phyloP scores from a whole-genome alignment of 2,797 vertebrate genomes.

The Scolopax rusticola region DNA sequence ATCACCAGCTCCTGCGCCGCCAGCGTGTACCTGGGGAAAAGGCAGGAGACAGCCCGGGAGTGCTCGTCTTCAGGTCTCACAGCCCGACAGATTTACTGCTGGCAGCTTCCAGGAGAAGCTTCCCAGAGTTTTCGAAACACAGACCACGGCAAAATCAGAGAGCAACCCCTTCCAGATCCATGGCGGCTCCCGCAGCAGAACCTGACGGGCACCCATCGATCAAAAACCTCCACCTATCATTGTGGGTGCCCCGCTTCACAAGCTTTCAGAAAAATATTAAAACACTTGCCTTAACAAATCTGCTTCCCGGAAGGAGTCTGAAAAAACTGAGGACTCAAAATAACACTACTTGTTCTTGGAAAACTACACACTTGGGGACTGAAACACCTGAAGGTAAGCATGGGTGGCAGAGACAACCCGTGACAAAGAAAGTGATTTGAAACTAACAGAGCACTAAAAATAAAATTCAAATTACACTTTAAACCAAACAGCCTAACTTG shows the following conservation, averaged over 20 bases:
- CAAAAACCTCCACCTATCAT: not conserved
- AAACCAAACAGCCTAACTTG: not conserved
- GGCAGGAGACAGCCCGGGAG: not conserved
- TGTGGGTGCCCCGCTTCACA: not conserved
- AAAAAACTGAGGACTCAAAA: not conserved
- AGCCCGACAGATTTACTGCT: not conserved
- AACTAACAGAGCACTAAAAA: not conserved
- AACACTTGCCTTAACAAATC: not conserved
- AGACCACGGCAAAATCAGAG: not conserved
- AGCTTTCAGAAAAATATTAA: not conserved
- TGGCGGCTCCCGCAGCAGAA: not conserved
- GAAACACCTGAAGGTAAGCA: not conserved
- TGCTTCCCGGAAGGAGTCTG: not conserved
- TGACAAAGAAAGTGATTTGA: not conserved
- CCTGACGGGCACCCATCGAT: not conserved
- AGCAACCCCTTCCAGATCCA: not conserved
- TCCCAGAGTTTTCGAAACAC: not conserved
- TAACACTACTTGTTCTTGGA: not conserved
- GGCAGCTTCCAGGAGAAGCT: not conserved
- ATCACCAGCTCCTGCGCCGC: constrained; percentile 97
- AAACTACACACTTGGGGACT: not conserved
- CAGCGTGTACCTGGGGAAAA: constrained; percentile 90
- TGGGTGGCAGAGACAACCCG: not conserved
- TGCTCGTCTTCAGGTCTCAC: accelerated
- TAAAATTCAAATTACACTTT: not conserved